phyloP scores from a whole-genome alignment of 2,797 vertebrate species.

The Sebastes jordani region DNA sequence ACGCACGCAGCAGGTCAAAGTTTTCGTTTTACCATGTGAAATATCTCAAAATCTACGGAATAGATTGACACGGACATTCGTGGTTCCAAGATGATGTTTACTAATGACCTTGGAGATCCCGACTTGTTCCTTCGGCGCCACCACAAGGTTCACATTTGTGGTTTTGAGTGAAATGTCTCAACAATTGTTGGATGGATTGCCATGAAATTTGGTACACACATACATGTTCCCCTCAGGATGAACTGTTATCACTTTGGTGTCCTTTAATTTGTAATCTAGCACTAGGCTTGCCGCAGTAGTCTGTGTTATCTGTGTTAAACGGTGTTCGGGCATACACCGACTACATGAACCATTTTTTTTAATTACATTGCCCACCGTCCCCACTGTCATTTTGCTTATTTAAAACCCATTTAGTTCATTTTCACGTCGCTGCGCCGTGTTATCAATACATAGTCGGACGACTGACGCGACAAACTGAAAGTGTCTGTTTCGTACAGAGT shows the following conservation, averaged over 20 bases:
- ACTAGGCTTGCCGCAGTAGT: no score
- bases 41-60: background rate
- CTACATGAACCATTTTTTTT: fast-evolving
- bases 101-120: background rate
- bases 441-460: no score
- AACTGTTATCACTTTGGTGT: background rate
- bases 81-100: background rate
- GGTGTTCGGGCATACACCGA: no score
- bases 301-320: no score
- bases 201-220: background rate
- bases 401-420: no score
- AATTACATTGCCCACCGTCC: no score
- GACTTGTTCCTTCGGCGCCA: background rate
- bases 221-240: background rate
- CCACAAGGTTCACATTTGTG: background rate
- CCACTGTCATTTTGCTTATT: no score
- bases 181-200: background rate
- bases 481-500: no score
- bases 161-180: background rate
- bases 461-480: no score
- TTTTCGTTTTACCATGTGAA: background rate
- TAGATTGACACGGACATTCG: background rate
- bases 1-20: background rate
- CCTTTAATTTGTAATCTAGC: background rate
- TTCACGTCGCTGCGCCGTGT: no score